Conservation (phyloP, 2,113 vertebrate genomes). For the Microcebus lehilahytsara region DNA sequence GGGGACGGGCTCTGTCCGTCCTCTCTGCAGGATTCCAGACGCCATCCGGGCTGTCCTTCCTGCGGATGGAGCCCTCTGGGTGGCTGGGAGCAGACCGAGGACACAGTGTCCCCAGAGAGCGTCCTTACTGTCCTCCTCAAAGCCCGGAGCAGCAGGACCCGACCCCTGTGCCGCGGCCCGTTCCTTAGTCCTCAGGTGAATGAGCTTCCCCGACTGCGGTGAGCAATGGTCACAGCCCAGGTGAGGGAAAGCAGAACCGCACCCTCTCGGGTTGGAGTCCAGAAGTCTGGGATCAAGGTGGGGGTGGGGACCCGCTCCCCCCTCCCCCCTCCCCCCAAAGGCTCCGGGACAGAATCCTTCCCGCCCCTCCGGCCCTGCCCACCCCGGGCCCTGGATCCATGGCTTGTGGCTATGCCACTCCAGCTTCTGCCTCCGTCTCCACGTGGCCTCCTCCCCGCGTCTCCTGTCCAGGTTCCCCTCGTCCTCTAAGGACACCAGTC, state of each 20-base stretch:
- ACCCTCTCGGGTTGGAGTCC: background rate
- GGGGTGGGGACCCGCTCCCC: background rate
- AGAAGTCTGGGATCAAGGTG: too few species aligned
- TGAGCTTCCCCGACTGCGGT: background rate
- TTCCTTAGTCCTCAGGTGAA: background rate
- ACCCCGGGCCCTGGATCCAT: accelerated
- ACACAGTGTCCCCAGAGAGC: background rate
- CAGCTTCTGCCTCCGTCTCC: background rate
- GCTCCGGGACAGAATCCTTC: accelerated
- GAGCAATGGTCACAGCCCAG: background rate
- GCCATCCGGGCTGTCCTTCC: background rate
- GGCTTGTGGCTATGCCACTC: accelerated
- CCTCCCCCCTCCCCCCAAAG: accelerated
- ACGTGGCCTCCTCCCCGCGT: background rate
- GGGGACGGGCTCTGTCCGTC: background rate
- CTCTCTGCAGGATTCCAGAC: too few species aligned
- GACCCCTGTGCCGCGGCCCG: background rate
- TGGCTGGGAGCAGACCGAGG: background rate
- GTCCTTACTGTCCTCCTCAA: background rate
- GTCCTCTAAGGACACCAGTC: background rate
- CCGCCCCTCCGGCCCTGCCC: background rate
- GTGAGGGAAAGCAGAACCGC: background rate
- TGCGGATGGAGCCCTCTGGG: accelerated
- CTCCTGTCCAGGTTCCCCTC: too few species aligned
- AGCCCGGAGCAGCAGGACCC: background rate